Evolutionary conservation across 2,888 invertebrate genomes (phyloP).

Genomic region (Anodontia alba): DNA sequence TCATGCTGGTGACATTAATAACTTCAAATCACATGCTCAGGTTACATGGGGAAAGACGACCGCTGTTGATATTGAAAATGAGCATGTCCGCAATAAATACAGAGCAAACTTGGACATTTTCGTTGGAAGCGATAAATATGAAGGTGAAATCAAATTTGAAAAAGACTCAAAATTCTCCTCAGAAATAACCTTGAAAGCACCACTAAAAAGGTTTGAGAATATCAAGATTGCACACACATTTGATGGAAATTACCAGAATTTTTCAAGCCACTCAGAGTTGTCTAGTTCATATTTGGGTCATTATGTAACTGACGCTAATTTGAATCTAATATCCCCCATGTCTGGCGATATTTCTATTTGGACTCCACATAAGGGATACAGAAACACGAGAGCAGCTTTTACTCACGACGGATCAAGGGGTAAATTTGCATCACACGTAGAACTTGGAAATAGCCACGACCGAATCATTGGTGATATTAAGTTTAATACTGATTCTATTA

Average conservation of each 20-base stretch:
- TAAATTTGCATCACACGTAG: constrained; percentile 31
- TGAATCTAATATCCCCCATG: constrained; percentile 10
- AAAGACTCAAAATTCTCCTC: constrained; percentile 23
- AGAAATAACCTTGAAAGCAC: constrained; percentile 34
- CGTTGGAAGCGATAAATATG: constrained; percentile 3
- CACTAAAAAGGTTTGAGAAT: constrained; percentile 21
- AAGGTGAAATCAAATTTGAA: constrained; percentile 27
- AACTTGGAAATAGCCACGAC: constrained; percentile 26
- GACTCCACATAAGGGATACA: constrained; percentile 44
- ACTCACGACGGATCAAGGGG: constrained; percentile 33
- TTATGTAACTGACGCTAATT: constrained; percentile 15
- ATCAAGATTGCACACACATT: constrained; percentile 31
- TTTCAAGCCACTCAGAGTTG: constrained; percentile 33
- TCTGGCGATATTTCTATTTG: constrained; percentile 13
- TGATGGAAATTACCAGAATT: constrained; percentile 27
- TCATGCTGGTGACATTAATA: constrained; percentile 24
- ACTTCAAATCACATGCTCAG: constrained; percentile 38
- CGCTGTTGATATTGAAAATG: constrained; percentile 33
- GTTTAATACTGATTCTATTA: constrained; percentile 18
- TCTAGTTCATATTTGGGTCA: constrained; percentile 26
- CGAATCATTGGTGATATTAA: constrained; percentile 29
- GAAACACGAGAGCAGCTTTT: constrained; percentile 32
- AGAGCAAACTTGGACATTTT: constrained; percentile 24
- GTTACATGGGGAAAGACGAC: constrained; percentile 26
- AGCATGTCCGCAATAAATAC: constrained; percentile 12